Base-by-base conservation (phyloP, 2,888 invertebrate species). In the Glaucopsyche alexis region DNA sequence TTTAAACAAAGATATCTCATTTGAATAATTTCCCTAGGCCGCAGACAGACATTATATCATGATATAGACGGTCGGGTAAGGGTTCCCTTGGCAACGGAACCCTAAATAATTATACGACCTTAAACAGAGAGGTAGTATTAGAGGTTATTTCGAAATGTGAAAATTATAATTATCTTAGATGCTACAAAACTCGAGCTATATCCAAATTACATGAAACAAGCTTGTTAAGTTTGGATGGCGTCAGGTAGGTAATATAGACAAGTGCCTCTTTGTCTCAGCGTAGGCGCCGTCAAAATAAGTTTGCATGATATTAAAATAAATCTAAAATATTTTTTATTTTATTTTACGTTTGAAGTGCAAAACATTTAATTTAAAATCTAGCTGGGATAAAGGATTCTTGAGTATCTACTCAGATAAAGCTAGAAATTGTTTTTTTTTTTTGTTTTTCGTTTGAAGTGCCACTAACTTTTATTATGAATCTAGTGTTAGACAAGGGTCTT, bases 71-170 rank as follows among this genome's bases (percentile, higher is more conserved):
- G 29, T 5, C 13, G 60, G 60, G 60, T 60, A 60, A 60, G 60
- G 29, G 45, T 69, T 19, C 19, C 29, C 69, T 69, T 69, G 49
- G 29, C 60, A 29, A 60, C 47, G 47, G 69, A 8, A 42, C 45
- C 67, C 19, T 47, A 69, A 49, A 49, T 69, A 47, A 42, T 80
- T 84, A 86, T 83, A 81, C 76, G 77, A 75, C 79, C 78, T 77
- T 79, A 78, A 79, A 80, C 79, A 81, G 79, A 50, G 80, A 82
- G 83, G 76, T 82, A 82, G 80, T 78, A 78, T 80, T 76, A 77
- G 79, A 75, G 74, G 85, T 87, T 88, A 85, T 86, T 88, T 87
- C 84, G 69, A 82, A 84, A 90, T 84, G 89, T 89, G 87, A 87
- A 90, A 90, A 90, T 89, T 89, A 84, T 85, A 85, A 84, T 79